Base-by-base conservation (phyloP, 2,888 invertebrate species). In the Serripes groenlandicus region DNA sequence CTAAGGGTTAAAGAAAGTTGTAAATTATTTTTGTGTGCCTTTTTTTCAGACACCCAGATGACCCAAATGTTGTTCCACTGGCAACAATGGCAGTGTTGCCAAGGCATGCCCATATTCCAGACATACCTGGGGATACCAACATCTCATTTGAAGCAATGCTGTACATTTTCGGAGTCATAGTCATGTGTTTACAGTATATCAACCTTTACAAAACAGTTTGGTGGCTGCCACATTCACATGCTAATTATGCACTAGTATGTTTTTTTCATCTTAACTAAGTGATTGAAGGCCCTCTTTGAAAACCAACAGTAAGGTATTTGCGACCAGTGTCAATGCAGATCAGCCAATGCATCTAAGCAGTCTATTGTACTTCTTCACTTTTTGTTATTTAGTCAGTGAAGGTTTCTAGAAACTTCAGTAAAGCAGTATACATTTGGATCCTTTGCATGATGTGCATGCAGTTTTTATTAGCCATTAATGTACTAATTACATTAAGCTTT, bases 161-260 rank as follows among this genome's bases (percentile, higher is more conserved):
- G 93, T 97, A 98, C 94, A 95, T 97, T 18, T 98, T 97, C 93
- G 97, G 97, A 0, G 94, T 97, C 34, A 89, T 92, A 49, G 96
- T 97, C 60, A 96, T 97, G 30, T 94, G 97, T 75, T 96, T 99
- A 76, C 99, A 99, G 95, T 98, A 98, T 93, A 96, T 99, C 58
- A 98, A 99, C 95, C 96, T 99, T 52, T 99, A 99, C 93, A 96
- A 98, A 89, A 98, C 98, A 1, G 97, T 98, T 21, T 99, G 99
- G 98, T 99, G 99, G 99, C 95, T 99, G 73, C 98, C 98, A 0
- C 97, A 99, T 93, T 98, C 98, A 0, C 97, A 98, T 93, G 97
- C 97, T 81, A 96, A 96, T 92, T 97, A 98, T 93, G 97, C 97
- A 81, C 96, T 99, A 96, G 99, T 98, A 95, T 95, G 96, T 82